Evolutionary conservation across 2,888 invertebrate genomes (phyloP).

Genomic region (Eupithecia dodoneata): DNA sequence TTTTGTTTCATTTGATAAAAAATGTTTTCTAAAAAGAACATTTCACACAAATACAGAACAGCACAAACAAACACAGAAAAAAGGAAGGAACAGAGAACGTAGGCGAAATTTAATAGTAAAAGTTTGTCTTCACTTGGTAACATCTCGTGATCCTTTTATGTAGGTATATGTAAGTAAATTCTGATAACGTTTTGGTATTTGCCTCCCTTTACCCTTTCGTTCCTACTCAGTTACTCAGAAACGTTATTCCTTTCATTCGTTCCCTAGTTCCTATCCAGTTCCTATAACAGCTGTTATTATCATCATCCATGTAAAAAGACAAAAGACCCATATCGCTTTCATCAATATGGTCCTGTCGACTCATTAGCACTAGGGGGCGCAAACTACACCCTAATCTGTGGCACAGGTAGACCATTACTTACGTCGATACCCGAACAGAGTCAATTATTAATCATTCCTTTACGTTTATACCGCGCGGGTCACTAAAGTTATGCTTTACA

Average conservation of each 20-base stretch:
- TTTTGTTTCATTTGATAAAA: neutral
- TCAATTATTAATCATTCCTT: constrained; percentile 75
- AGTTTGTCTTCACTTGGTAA: neutral
- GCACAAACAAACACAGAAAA: neutral
- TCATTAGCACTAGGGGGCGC: constrained; percentile 74
- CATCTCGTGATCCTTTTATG: neutral
- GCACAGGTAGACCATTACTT: constrained; percentile 71
- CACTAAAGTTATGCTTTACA: constrained; percentile 41
- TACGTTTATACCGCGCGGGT: constrained; percentile 57
- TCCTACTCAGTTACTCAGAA: neutral
- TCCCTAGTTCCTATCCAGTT: too few species aligned
- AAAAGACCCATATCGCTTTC: constrained; percentile 1
- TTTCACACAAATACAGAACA: neutral
- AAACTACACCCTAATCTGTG: constrained; percentile 44
- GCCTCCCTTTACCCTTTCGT: neutral
- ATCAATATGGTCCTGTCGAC: constrained; percentile 51
- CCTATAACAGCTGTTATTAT: neutral
- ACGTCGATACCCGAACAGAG: constrained; percentile 70
- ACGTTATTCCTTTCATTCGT: neutral
- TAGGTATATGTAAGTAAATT: neutral
- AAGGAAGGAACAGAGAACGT: neutral
- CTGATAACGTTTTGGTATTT: neutral
- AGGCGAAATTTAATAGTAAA: neutral
- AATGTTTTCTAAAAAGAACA: neutral
- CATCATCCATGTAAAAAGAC: neutral